Evolutionary conservation across 2,797 vertebrate species (phyloP), one percentile per base, ranked within the genome.

Genomic region (Micromesistius poutassou): DNA sequence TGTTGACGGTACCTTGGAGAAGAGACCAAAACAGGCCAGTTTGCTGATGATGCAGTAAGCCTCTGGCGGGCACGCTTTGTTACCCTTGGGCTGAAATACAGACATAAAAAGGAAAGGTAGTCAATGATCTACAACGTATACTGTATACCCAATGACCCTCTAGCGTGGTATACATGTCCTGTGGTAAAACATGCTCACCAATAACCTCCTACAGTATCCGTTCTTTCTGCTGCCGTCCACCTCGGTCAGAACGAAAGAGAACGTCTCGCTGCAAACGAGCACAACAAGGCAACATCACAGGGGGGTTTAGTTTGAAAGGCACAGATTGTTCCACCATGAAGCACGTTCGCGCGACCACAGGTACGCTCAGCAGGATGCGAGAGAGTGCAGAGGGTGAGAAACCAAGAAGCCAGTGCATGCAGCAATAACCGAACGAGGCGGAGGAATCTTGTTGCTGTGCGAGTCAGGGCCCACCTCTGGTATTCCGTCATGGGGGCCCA

Each of bases 21-120:
- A 99, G 30, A 99, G 94, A 68, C 96, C 96, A 0, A 98, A 98
- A 89, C 97, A 98, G 78, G 97, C 97, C 70, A 97, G 76, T 70
- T 93, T 94, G 93, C 97, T 98, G 92, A 98, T 95, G 92, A 99
- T 97, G 80, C 97, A 99, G 89, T 97, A 98, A 1, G 98, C 97
- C 82, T 96, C 96, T 0, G 97, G 97, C 1, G 96, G 94, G 2
- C 94, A 95, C 30, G 94, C 94, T 5, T 96, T 97, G 1, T 92
- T 95, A 31, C 97, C 96, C 0, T 92, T 87, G 1, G 97, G 97
- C 97, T 98, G 87, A 1, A 77, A 13, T 72, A 25, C 22, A 62
- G 22, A 71, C 74, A 22, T 46, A 80, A 50, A 13, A 71, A 9
- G 71, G n/a, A n/a, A 30, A 72, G 36, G 72, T 8, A 31, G 9